Conservation (phyloP, 2,113 vertebrate species). For the Nesoenas mayeri region DNA sequence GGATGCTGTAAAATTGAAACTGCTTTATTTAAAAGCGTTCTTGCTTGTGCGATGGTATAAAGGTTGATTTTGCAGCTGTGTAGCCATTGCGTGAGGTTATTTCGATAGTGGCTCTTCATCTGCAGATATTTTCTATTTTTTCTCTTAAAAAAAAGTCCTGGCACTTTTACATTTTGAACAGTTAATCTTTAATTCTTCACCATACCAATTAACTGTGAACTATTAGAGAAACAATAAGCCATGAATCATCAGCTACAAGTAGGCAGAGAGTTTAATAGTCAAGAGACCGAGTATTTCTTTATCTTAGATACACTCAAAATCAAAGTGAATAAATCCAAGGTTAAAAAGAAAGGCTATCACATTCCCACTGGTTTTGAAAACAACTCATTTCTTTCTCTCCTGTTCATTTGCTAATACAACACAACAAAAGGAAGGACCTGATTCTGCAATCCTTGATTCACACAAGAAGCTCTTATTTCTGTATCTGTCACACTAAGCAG, state of each 20-base stretch:
- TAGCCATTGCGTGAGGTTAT: neutral
- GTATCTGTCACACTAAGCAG: neutral
- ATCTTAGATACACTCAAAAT: conserved; percentile 34
- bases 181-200: conserved; percentile 58
- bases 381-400: neutral
- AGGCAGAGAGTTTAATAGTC: conserved; percentile 30
- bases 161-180: conserved; percentile 27
- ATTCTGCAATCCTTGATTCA: neutral
- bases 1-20: conserved; percentile 61
- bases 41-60: neutral
- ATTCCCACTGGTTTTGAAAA: conserved; percentile 5
- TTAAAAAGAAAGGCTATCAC: conserved; percentile 40
- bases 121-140: conserved; percentile 7
- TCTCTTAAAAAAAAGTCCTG: neutral
- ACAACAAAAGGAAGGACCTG: neutral
- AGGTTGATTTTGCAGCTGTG: conserved; percentile 21
- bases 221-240: conserved; percentile 56
- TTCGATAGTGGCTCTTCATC: conserved; percentile 27
- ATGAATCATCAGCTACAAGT: conserved; percentile 44
- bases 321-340: conserved; percentile 52
- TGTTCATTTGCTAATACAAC: neutral
- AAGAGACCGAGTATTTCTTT: conserved; percentile 50
- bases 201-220: conserved; percentile 23
- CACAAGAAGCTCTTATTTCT: neutral
- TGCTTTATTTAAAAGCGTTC: conserved; percentile 58